Conservation (phyloP, 2,888 invertebrate genomes). For the Sialis fuliginosa region DNA sequence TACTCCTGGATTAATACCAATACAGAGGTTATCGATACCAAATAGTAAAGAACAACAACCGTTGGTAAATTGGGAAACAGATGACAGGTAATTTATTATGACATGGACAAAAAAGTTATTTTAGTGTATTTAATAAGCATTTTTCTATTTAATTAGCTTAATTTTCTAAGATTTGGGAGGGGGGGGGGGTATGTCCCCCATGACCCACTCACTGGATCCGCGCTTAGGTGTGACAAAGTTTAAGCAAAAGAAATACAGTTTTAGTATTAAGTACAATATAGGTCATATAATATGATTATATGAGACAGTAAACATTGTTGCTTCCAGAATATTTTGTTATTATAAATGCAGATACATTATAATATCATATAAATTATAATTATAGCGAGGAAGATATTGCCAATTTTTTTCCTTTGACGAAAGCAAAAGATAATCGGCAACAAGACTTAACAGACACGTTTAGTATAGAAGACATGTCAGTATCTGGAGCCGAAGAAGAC, state of each 20-base stretch:
- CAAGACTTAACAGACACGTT: constrained; percentile 40
- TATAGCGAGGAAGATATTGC: constrained; percentile 30
- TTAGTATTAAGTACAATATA: too few species aligned
- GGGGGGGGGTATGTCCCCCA: too few species aligned
- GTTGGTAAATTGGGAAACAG: constrained; percentile 37
- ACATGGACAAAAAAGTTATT: too few species aligned
- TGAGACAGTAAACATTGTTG: background rate
- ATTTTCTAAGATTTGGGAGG: too few species aligned
- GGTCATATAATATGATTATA: background rate
- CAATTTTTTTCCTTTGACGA: constrained; percentile 30
- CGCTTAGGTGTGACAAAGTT: too few species aligned
- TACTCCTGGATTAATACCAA: constrained; percentile 27
- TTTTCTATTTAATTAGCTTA: too few species aligned
- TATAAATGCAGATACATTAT: too few species aligned
- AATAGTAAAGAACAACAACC: constrained; percentile 33
- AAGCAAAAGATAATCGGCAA: constrained; percentile 23
- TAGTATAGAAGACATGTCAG: constrained; percentile 42
- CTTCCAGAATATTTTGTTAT: too few species aligned
- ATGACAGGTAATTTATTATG: constrained; percentile 27
- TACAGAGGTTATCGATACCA: constrained; percentile 30
- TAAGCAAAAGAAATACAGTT: too few species aligned
- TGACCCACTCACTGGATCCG: too few species aligned
- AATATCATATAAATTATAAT: constrained; percentile 7
- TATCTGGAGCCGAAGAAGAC: constrained; percentile 30
- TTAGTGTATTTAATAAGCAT: too few species aligned